These are phyloP conservation scores for Damaliscus lunatus DNA, from an alignment of 2,113 vertebrate genomes.

Conservation along the genomic window DNA sequence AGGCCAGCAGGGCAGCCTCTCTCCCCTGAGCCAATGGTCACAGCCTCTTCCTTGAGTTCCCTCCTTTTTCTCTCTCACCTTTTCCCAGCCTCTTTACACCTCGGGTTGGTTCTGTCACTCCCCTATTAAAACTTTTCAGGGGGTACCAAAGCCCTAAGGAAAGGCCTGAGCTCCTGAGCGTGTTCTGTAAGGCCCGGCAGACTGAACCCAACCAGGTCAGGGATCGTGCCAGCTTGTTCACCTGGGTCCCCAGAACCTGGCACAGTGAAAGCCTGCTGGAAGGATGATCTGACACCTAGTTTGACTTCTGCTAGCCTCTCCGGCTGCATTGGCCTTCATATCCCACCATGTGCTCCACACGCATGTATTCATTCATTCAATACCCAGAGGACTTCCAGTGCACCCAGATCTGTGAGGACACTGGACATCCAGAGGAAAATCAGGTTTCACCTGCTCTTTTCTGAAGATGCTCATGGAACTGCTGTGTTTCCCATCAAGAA, in stretches of 20 bases:
- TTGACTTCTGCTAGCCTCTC: background rate
- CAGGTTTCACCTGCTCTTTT: background rate
- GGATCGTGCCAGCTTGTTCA: background rate
- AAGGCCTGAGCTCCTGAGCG: background rate
- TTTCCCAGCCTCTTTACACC: background rate
- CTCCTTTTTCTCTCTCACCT: background rate
- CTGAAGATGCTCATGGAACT: background rate
- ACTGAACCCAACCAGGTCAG: background rate
- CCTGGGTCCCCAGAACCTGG: background rate
- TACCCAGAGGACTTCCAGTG: background rate
- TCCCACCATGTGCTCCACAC: background rate
- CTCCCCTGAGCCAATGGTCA: background rate
- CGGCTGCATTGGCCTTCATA: background rate
- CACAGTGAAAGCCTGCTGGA: background rate
- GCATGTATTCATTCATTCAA: background rate
- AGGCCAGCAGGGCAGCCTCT: background rate
- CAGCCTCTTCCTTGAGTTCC: background rate
- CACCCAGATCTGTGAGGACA: background rate
- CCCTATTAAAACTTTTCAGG: background rate
- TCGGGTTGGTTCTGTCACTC: background rate
- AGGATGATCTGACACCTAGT: background rate
- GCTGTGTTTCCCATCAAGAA: background rate
- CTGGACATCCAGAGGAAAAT: background rate
- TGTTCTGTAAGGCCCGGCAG: background rate
- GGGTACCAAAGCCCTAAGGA: background rate